Evolutionary conservation across 2,113 vertebrate genomes (phyloP).

Genomic region (Callospermophilus lateralis): DNA sequence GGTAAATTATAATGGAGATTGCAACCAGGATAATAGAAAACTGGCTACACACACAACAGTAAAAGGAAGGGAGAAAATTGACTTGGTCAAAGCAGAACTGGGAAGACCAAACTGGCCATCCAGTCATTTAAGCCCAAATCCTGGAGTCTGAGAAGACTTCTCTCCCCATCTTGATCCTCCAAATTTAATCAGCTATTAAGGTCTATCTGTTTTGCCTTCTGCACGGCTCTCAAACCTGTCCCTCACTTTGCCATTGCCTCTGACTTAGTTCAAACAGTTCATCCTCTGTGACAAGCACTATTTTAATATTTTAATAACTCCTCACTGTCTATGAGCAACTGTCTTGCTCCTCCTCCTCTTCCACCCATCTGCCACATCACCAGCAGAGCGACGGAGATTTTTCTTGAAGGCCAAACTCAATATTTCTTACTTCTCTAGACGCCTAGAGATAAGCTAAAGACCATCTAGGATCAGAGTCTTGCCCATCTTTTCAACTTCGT

Average conservation of each 20-base stretch:
- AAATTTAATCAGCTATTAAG: not conserved
- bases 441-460: not conserved
- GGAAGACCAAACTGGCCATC: not conserved
- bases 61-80: not conserved
- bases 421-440: not conserved
- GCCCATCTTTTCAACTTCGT: not conserved
- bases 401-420: not conserved
- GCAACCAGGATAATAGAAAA: not conserved
- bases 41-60: not conserved
- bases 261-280: not conserved
- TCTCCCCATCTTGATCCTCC: not conserved
- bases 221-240: not conserved
- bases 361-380: not conserved
- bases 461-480: not conserved
- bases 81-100: not conserved
- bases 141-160: not conserved
- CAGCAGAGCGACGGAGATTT: not conserved
- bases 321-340: not conserved
- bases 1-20: not conserved
- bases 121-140: not conserved
- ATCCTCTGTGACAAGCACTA: not conserved
- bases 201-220: not conserved
- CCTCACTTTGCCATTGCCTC: not conserved
- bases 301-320: not conserved
- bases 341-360: too few relatives aligned